Evolutionary conservation across 2,888 invertebrate genomes (phyloP).

Genomic region (Apamea sordens): DNA sequence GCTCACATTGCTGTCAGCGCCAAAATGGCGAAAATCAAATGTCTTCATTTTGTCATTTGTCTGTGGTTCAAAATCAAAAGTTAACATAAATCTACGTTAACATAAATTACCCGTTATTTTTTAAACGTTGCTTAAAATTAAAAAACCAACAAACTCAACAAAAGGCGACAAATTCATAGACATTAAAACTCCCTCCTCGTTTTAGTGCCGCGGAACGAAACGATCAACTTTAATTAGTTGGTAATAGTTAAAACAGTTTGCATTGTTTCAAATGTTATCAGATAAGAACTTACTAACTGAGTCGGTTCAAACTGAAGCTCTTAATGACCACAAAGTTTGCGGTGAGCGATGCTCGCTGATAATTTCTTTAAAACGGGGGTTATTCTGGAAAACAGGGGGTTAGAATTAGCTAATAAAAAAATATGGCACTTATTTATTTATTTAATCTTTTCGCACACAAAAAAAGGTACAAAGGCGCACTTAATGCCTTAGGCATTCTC

Average conservation of each 20-base stretch:
- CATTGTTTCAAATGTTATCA: slow-evolving; percentile 43
- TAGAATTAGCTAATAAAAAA: not conserved
- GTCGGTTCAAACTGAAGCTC: slow-evolving; percentile 15
- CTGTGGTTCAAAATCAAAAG: too few species aligned
- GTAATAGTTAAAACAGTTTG: slow-evolving; percentile 40
- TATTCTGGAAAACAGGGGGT: slow-evolving; percentile 19
- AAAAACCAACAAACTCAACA: not conserved
- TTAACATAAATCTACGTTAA: too few species aligned
- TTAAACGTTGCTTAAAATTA: not conserved
- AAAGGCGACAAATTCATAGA: not conserved
- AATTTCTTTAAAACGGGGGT: slow-evolving; percentile 15
- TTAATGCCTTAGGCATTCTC: too few species aligned
- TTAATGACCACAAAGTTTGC: slow-evolving; percentile 41
- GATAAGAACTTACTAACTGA: slow-evolving; percentile 42
- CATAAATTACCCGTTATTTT: too few species aligned
- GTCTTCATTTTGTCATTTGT: too few species aligned
- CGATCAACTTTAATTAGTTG: slow-evolving; percentile 48
- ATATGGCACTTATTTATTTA: too few species aligned
- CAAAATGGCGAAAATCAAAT: too few species aligned
- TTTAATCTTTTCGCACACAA: too few species aligned
- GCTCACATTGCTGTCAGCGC: too few species aligned
- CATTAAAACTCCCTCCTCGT: not conserved
- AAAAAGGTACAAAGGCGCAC: too few species aligned
- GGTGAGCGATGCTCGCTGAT: slow-evolving; percentile 33
- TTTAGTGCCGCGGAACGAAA: not conserved